Percentiles rank a stretch among this genome's conserved stretches.
phyloP scores from a whole-genome alignment of 2,888 invertebrate species.

The Omphaloscelis lunosa region DNA sequence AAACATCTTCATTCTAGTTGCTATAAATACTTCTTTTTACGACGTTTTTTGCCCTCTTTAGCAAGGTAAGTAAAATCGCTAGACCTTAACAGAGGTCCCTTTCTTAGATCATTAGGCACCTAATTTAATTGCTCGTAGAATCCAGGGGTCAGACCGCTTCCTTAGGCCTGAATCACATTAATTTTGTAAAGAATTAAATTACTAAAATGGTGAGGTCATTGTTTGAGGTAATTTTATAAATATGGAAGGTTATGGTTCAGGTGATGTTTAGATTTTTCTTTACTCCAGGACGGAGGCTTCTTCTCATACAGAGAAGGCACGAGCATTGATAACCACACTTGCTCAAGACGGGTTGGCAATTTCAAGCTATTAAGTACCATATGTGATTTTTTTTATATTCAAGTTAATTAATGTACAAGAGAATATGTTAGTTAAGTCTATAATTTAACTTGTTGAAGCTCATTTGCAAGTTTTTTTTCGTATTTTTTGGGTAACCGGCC shows the following conservation, averaged over 20 bases:
- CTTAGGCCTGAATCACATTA: slow-evolving; percentile 80
- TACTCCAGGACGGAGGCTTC: background rate
- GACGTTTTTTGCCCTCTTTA: slow-evolving; percentile 14
- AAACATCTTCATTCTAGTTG: background rate
- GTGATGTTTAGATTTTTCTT: background rate
- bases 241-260: slow-evolving; percentile 32
- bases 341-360: background rate
- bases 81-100: slow-evolving; percentile 68
- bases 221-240: slow-evolving; percentile 72
- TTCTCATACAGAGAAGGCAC: background rate
- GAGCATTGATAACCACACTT: background rate
- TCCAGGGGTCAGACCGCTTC: slow-evolving; percentile 67
- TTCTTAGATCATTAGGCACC: slow-evolving; percentile 80
- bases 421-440: background rate
- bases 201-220: slow-evolving; percentile 72
- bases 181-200: slow-evolving; percentile 82
- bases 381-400: background rate
- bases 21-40: slow-evolving; percentile 28
- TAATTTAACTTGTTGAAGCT: background rate
- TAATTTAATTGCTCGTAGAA: slow-evolving; percentile 80
- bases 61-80: slow-evolving; percentile 38
- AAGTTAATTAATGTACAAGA: background rate
- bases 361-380: background rate
- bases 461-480: background rate
- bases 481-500: background rate